A percentile compares a stretch with the other conserved stretches of the same genome.
These are phyloP conservation scores for Melanogrammus aeglefinus DNA, from an alignment of 2,797 vertebrate species.

Conservation along the genomic window DNA sequence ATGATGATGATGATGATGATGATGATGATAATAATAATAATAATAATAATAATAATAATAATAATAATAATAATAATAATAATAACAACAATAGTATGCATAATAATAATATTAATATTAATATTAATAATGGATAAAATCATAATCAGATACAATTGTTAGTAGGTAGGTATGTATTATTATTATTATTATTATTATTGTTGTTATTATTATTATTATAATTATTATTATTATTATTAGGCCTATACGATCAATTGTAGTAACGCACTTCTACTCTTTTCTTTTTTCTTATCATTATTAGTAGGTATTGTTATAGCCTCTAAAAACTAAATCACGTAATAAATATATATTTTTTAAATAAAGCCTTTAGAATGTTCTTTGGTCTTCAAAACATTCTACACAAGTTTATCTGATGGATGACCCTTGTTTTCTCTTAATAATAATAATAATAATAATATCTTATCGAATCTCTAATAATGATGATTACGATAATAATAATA, in stretches of 20 bases:
- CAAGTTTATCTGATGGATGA: too few species aligned
- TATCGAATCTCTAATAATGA: background rate
- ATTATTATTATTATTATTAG: too few species aligned
- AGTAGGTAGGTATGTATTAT: background rate
- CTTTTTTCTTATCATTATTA: too few species aligned
- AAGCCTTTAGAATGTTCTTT: background rate
- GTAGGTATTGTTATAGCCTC: too few species aligned
- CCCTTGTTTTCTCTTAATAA: background rate
- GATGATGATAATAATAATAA: background rate
- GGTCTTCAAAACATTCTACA: background rate
- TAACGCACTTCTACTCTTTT: too few species aligned
- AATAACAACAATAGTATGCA: background rate
- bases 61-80: background rate
- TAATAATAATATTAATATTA: background rate
- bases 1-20: too few species aligned
- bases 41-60: background rate
- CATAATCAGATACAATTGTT: background rate
- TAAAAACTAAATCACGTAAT: too few species aligned
- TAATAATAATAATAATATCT: slow-evolving; percentile 18
- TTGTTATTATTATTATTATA: too few species aligned
- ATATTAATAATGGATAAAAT: background rate
- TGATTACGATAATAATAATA: background rate
- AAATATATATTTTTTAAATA: background rate
- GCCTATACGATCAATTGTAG: too few species aligned
- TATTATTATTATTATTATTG: background rate